Evolutionary conservation across 2,888 invertebrate genomes (phyloP).

Genomic region (Clivina fossor): DNA sequence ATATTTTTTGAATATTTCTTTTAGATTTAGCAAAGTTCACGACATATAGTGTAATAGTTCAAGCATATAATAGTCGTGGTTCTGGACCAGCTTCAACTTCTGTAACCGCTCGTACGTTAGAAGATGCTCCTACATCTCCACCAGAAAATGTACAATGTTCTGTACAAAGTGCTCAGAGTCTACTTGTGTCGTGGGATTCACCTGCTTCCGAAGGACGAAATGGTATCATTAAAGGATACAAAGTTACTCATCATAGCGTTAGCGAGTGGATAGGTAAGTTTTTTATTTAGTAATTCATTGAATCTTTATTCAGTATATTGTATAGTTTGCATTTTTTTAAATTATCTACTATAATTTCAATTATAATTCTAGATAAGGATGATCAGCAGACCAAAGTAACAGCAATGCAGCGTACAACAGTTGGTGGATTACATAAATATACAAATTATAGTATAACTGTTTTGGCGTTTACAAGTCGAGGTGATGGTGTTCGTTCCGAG

Average conservation of each 20-base stretch:
- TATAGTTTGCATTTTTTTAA: too few relatives aligned
- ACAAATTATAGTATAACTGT: conserved; percentile 93
- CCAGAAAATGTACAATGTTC: conserved; percentile 82
- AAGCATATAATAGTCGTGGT: conserved; percentile 84
- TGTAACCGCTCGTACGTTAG: conserved; percentile 76
- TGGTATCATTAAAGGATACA: conserved; percentile 82
- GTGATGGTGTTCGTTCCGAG: conserved; percentile 83
- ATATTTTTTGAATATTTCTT: not conserved
- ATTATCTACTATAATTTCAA: too few relatives aligned
- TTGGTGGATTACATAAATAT: conserved; percentile 78
- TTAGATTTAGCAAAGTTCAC: conserved; percentile 74
- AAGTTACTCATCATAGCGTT: conserved; percentile 77
- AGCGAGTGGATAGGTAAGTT: conserved; percentile 77
- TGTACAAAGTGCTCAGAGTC: conserved; percentile 79
- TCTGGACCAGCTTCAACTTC: conserved; percentile 83
- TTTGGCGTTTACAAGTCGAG: conserved; percentile 83
- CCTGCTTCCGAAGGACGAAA: conserved; percentile 80
- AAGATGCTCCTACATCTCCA: conserved; percentile 85
- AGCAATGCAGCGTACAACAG: conserved; percentile 66
- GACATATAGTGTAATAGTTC: conserved; percentile 79
- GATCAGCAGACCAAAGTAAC: conserved; percentile 77
- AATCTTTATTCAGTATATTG: too few relatives aligned
- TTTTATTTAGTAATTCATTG: not conserved
- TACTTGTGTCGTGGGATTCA: conserved; percentile 84
- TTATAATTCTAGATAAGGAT: conserved; percentile 68